These are phyloP conservation scores for Drosophila leonis DNA, from an alignment of 2,888 invertebrate species.

Conservation along the genomic window DNA sequence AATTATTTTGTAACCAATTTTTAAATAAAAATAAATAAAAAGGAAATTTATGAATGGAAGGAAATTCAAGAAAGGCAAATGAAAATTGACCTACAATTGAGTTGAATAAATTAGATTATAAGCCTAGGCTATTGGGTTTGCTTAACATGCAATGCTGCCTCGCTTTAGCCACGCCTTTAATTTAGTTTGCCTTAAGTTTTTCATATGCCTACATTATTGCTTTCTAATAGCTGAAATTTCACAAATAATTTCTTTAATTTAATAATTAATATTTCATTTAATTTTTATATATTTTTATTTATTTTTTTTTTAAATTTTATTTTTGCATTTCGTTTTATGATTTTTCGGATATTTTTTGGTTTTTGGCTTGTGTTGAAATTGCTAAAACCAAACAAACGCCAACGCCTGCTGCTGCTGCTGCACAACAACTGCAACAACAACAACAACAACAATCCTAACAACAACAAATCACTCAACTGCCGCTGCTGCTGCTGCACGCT, in stretches of 20 bases:
- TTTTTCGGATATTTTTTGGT: conserved; percentile 53
- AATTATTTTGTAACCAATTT: not conserved
- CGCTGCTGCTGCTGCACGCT: conserved; percentile 49
- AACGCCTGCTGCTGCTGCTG: conserved; percentile 50
- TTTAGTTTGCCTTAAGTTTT: not conserved
- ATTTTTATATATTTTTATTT: conserved; percentile 10
- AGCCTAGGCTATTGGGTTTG: not conserved
- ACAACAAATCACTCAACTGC: conserved; percentile 29
- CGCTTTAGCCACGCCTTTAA: conserved; percentile 2
- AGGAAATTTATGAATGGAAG: not conserved
- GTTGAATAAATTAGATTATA: not conserved
- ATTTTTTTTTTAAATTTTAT: conserved; percentile 7
- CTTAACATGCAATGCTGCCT: not conserved
- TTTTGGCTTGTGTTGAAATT: conserved; percentile 63
- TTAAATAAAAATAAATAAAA: not conserved
- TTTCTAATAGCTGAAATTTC: not conserved
- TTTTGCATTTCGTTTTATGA: conserved; percentile 47
- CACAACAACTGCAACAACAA: conserved; percentile 34
- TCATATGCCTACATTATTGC: not conserved
- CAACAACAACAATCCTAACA: conserved; percentile 15
- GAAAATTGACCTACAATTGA: not conserved
- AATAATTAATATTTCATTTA: not conserved
- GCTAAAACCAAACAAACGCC: conserved; percentile 50
- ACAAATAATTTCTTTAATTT: not conserved
- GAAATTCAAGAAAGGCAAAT: not conserved